A percentile compares a stretch with the other conserved stretches of the same genome.
Conservation (phyloP, 2,797 vertebrate species). For the Enteromius thamalakanensis region DNA sequence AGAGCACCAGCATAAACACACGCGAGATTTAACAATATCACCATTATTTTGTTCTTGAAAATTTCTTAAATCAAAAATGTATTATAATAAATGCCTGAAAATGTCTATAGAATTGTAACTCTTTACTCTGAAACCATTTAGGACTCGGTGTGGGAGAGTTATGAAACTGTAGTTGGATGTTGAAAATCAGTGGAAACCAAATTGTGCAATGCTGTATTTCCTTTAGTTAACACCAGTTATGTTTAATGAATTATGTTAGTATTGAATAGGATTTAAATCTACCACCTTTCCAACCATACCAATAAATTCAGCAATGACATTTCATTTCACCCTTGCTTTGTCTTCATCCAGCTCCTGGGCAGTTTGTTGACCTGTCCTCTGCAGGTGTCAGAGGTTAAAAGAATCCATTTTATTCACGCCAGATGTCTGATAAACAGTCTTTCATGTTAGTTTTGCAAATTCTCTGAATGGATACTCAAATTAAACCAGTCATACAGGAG, state of each 20-base stretch:
- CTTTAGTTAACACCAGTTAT: slow-evolving; percentile 40
- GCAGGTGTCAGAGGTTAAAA: slow-evolving; percentile 69
- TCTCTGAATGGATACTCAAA: background rate
- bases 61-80: background rate
- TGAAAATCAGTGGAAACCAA: background rate
- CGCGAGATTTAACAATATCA: background rate
- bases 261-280: background rate
- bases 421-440: slow-evolving; percentile 30
- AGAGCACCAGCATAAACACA: slow-evolving; percentile 50
- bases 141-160: background rate
- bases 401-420: slow-evolving; percentile 63
- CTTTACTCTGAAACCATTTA: slow-evolving; percentile 10
- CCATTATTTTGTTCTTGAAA: background rate
- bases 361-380: slow-evolving; percentile 69
- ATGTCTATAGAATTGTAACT: background rate
- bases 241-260: background rate
- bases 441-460: background rate
- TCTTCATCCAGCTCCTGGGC: background rate
- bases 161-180: background rate
- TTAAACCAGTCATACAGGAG: background rate
- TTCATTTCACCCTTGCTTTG: background rate
- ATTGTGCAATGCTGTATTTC: background rate
- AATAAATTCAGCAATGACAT: background rate
- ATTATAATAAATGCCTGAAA: background rate
- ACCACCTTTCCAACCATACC: background rate